phyloP scores from a whole-genome alignment of 2,113 vertebrate species.

The Sphyrna mokarran region DNA sequence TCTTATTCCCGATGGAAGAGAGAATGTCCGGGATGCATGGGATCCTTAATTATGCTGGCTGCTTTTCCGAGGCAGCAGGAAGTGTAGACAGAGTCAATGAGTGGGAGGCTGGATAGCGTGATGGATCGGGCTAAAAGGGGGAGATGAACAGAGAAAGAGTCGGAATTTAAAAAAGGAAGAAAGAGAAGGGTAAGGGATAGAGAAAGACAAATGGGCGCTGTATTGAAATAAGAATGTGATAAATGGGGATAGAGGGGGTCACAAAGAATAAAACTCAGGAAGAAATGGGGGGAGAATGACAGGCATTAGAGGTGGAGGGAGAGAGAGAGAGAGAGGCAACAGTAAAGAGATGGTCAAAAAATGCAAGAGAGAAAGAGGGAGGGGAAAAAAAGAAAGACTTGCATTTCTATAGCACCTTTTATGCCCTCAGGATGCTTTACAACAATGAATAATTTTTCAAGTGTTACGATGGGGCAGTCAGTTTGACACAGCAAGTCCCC shows the following conservation, averaged over 20 bases:
- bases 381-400: neutral
- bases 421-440: neutral
- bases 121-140: neutral
- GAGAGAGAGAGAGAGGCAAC: neutral
- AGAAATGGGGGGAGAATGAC: neutral
- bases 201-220: neutral
- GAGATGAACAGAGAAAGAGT: neutral
- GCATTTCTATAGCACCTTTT: neutral
- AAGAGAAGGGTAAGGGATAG: neutral
- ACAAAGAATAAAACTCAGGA: neutral
- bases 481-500: neutral
- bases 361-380: neutral
- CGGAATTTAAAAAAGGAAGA: neutral
- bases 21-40: too few relatives aligned
- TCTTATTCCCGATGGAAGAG: too few relatives aligned
- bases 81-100: too few relatives aligned
- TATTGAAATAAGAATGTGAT: neutral
- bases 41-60: too few relatives aligned
- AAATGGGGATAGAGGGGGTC: neutral
- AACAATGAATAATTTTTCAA: neutral
- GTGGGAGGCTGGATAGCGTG: too few relatives aligned
- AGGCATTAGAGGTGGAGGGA: neutral
- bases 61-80: too few relatives aligned
- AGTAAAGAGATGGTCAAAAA: neutral
- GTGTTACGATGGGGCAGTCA: neutral